Evolutionary conservation across 23 tunicate genomes (phyloP).

Genomic region (Corella eumyota): DNA sequence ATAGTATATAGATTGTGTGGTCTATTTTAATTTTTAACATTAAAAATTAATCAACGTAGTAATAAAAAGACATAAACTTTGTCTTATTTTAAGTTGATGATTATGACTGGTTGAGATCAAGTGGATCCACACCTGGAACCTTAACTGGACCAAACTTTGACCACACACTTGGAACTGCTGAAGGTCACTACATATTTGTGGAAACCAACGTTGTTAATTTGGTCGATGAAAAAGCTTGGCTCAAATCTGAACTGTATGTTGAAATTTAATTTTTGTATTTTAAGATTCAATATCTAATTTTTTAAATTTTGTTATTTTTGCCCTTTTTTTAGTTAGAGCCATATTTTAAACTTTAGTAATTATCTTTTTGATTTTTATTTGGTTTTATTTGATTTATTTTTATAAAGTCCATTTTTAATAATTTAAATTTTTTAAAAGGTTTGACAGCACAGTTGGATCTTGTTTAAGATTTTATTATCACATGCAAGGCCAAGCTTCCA

Average conservation of each 20-base stretch:
- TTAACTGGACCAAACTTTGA: slow-evolving; percentile 73
- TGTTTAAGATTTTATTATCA: slow-evolving; percentile 81
- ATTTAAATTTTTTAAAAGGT: too few relatives aligned
- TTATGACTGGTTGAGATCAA: slow-evolving; percentile 86
- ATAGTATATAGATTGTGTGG: too few relatives aligned
- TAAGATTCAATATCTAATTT: too few relatives aligned
- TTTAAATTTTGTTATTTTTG: not conserved
- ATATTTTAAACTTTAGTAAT: not conserved
- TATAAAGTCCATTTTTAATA: too few relatives aligned
- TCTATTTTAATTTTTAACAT: too few relatives aligned
- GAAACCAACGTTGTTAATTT: slow-evolving; percentile 69
- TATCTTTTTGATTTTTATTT: too few relatives aligned
- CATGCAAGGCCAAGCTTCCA: slow-evolving; percentile 48
- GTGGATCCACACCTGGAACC: slow-evolving; percentile 69
- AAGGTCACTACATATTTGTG: slow-evolving; percentile 63
- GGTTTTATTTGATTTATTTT: too few relatives aligned
- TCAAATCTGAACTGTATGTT: slow-evolving; percentile 59
- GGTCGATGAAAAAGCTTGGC: slow-evolving; percentile 87
- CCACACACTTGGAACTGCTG: slow-evolving; percentile 42
- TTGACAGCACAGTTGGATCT: slow-evolving; percentile 43
- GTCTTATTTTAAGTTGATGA: too few relatives aligned
- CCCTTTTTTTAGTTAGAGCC: not conserved
- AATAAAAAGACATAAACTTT: too few relatives aligned
- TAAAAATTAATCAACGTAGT: too few relatives aligned
- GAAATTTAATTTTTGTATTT: not conserved